Evolutionary conservation across 1,140 invertebrate species (phyloP), one percentile per base, ranked within the genome.

Genomic region (Orius laevigatus): DNA sequence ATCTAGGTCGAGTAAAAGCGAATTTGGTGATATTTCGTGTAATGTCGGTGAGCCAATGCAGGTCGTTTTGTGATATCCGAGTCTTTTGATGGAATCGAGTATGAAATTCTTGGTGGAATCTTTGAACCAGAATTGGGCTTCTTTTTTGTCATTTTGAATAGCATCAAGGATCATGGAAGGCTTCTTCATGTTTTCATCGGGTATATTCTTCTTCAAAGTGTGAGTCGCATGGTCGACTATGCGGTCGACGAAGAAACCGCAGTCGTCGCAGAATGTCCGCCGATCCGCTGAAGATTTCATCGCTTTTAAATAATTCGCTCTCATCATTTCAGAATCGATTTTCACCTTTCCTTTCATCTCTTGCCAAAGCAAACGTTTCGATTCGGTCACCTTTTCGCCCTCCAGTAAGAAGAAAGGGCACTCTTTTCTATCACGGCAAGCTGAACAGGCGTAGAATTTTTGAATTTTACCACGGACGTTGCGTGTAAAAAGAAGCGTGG

Each of bases 1-100:
- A 63, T 89, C 84, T 53, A 84, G 72, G 58, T 88, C 84, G 33
- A 91, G 60, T 1, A 91, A 66, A 35, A 88, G 66, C 40, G 76
- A 81, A 6, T 70, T 66, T 8, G 33, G 18, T 5, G 5, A 4
- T 16, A 34, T 16, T 38, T 47, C 46, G 19, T 20, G 20, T 4
- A 47, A 10, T 3, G 46, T 16, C 34, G 46, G 46, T 10, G 33
- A n/a, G 6, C 46, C 46, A 16, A 47, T 47, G 18, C 35, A 36
- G 9, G 36, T 12, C 16, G 18, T 18, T 20, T 14, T 10, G 2
- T 14, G 6, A 16, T 4, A n/a, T 3, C 35, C 19, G n/a, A 47
- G 16, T 12, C 35, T 20, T 4, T 4, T 36, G 6, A 36, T 16
- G 10, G 35, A 15, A 8, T 14, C 15, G 9, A 47, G 12, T 10